These are phyloP conservation scores for Percopsis transmontana DNA, from an alignment of 2,113 vertebrate genomes.

Conservation along the genomic window DNA sequence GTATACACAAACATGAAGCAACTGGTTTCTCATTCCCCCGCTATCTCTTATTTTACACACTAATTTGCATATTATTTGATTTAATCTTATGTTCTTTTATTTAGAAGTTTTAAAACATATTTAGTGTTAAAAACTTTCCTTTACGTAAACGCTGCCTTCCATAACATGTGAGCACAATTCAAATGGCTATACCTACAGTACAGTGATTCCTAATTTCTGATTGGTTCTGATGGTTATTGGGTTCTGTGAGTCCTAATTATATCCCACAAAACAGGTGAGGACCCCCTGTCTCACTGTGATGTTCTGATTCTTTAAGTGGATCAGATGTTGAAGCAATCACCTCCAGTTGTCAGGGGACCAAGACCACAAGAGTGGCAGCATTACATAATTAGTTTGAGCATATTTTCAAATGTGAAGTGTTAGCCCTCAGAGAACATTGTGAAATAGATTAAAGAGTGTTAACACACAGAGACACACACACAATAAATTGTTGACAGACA, in stretches of 20 bases:
- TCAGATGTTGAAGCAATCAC: conserved; percentile 18
- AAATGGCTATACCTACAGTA: too few relatives aligned
- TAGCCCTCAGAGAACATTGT: conserved; percentile 47
- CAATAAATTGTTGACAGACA: not conserved
- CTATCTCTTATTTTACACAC: too few relatives aligned
- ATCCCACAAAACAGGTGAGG: not conserved
- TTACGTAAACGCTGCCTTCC: too few relatives aligned
- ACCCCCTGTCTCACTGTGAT: not conserved
- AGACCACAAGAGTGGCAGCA: conserved; percentile 38
- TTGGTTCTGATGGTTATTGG: too few relatives aligned
- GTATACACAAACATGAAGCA: too few relatives aligned
- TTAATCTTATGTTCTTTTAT: too few relatives aligned
- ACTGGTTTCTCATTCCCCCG: too few relatives aligned
- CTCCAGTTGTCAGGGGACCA: conserved; percentile 39
- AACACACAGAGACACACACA: conserved; percentile 2
- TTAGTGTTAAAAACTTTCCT: too few relatives aligned
- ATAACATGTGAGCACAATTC: too few relatives aligned
- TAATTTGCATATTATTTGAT: too few relatives aligned
- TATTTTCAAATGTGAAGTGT: conserved; percentile 53
- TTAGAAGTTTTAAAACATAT: too few relatives aligned
- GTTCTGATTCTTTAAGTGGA: conserved; percentile 11
- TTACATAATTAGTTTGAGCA: conserved; percentile 61
- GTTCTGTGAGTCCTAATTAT: not conserved
- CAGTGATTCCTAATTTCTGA: too few relatives aligned
- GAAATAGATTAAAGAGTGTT: conserved; percentile 29